Evolutionary conservation across 2,888 invertebrate species (phyloP).

Genomic region (Acleris cristana): DNA sequence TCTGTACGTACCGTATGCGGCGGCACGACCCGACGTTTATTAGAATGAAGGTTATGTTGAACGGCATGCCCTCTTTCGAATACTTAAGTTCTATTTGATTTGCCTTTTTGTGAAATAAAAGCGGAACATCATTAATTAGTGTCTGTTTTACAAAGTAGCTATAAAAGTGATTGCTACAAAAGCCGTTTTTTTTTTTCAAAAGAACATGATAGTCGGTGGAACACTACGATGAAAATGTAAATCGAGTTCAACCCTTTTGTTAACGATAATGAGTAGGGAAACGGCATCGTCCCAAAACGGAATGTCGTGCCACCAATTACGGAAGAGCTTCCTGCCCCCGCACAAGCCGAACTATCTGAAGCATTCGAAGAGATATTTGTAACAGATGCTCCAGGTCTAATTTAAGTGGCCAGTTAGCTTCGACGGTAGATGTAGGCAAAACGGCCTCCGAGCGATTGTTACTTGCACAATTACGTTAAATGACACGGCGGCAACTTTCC

Average conservation of each 20-base stretch:
- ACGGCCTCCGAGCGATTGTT: slow-evolving; percentile 59
- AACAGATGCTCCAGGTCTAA: slow-evolving; percentile 49
- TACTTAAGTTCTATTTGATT: slow-evolving; percentile 16
- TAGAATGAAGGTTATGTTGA: slow-evolving; percentile 32
- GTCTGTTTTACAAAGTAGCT: slow-evolving; percentile 38
- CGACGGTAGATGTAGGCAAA: slow-evolving; percentile 49
- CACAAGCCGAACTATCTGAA: slow-evolving; percentile 43
- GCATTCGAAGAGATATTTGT: slow-evolving; percentile 45
- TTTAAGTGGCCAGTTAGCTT: slow-evolving; percentile 52
- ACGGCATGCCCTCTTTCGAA: slow-evolving; percentile 17
- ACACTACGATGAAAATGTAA: slow-evolving; percentile 62
- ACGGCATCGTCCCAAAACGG: slow-evolving; percentile 58
- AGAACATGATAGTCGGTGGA: slow-evolving; percentile 49
- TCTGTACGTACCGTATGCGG: slow-evolving; percentile 31
- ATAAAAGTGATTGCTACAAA: slow-evolving; percentile 38
- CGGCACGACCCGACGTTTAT: slow-evolving; percentile 36
- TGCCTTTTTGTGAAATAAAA: slow-evolving; percentile 20
- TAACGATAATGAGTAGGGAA: slow-evolving; percentile 66
- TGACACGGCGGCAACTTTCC: slow-evolving; percentile 56
- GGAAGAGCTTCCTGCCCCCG: slow-evolving; percentile 44
- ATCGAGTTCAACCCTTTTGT: slow-evolving; percentile 68
- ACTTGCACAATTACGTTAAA: slow-evolving; percentile 64
- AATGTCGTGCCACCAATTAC: slow-evolving; percentile 49
- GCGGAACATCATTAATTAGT: slow-evolving; percentile 46
- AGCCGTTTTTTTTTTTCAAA: slow-evolving; percentile 22